These are phyloP conservation scores for Lutra lutra DNA, from an alignment of 2,797 vertebrate genomes.

Conservation along the genomic window DNA sequence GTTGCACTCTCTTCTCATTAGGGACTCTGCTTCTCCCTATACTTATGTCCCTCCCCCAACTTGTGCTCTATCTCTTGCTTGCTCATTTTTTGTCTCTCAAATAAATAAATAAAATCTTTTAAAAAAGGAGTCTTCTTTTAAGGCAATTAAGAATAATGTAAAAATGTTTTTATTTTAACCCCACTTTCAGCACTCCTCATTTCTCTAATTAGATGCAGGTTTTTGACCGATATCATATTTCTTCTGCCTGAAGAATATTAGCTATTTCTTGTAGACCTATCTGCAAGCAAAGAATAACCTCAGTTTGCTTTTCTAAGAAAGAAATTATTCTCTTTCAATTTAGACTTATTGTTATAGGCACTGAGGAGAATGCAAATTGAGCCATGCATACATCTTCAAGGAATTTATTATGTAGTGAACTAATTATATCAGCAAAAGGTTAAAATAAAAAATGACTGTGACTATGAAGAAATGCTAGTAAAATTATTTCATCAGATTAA, in stretches of 20 bases:
- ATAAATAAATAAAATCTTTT: too few relatives aligned
- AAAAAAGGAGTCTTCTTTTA: neutral
- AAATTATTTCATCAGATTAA: neutral
- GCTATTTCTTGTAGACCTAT: neutral
- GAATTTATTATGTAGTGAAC: neutral
- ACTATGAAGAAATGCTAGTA: neutral
- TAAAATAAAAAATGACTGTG: neutral
- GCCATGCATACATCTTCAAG: neutral
- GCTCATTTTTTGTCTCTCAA: too few relatives aligned
- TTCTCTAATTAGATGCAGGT: neutral
- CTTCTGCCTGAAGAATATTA: neutral
- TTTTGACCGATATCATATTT: neutral
- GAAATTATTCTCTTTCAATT: neutral
- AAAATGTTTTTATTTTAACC: neutral
- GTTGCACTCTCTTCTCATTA: too few relatives aligned
- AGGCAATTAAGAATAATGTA: neutral
- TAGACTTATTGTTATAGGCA: neutral
- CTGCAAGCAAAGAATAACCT: neutral
- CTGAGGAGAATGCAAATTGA: neutral
- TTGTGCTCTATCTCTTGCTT: too few relatives aligned
- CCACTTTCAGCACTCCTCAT: neutral
- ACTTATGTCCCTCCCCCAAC: too few relatives aligned
- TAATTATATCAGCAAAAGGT: neutral
- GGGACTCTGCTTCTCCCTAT: too few relatives aligned
- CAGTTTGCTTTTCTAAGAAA: neutral